Evolutionary conservation across 2,113 vertebrate species (phyloP).

Genomic region (Merops nubicus): DNA sequence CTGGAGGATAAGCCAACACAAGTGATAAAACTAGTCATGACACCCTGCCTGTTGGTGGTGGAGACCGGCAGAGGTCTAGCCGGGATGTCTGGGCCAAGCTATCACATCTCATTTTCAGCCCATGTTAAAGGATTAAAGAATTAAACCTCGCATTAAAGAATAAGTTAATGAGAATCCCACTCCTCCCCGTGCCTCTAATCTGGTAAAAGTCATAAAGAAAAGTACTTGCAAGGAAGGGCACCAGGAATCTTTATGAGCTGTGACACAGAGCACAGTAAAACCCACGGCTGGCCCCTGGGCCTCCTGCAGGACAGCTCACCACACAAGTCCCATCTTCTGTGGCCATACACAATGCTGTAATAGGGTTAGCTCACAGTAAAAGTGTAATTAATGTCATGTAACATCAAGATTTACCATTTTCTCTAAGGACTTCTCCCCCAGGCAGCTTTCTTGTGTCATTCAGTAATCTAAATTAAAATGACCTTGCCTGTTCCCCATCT

Average conservation of each 20-base stretch:
- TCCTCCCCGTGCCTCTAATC: neutral
- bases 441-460: neutral
- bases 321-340: constrained; percentile 1
- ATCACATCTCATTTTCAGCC: neutral
- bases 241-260: constrained; percentile 28
- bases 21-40: fast-evolving
- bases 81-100: neutral
- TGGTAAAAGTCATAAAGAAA: neutral
- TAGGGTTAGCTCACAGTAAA: constrained; percentile 35
- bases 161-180: neutral
- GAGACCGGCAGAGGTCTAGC: neutral
- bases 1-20: neutral
- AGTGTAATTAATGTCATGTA: constrained; percentile 52
- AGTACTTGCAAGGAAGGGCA: neutral
- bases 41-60: no score
- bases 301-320: neutral
- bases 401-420: constrained; percentile 60
- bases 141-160: neutral
- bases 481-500: neutral
- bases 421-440: constrained; percentile 13
- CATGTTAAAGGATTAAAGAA: neutral
- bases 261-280: neutral
- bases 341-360: neutral
- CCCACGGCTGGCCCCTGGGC: neutral
- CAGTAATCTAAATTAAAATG: neutral